Evolutionary conservation across 2,888 invertebrate genomes (phyloP), one percentile per base, ranked within the genome.

Genomic region (Brenthis hecate): DNA sequence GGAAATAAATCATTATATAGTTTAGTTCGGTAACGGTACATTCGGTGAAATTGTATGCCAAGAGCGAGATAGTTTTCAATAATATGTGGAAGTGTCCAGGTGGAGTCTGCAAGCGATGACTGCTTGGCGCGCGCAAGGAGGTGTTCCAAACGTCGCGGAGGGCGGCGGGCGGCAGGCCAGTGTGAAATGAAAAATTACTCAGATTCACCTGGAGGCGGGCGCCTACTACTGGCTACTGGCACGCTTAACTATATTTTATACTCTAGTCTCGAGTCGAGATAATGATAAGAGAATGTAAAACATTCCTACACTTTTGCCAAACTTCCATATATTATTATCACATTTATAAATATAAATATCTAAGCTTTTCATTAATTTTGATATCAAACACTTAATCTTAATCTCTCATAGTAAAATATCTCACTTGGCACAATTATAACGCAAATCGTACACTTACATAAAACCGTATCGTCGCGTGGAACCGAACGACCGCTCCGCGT

Each of bases 321-420:
- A 91, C 90, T 91, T 91, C 89, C 90, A 91, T 90, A 91, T 90
- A 91, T 91, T 90, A 88, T 87, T 85, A 91, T 91, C 89, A 91
- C 89, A 90, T 85, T 88, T 85, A 90, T 86, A 89, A 87, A 89
- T 88, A 90, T 89, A 90, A 90, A 90, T 85, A 89, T 86, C 86
- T 89, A 88, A 89, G 85, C 83, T 85, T 88, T 85, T 85, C 81
- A 84, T 87, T 85, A 91, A 92, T 90, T 92, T 91, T 91, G 91
- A 91, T 89, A 91, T 89, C 83, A 85, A 88, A 86, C 91, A 92
- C 90, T 92, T 92, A 91, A 91, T 86, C 91, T 92, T 92, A 91
- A 89, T 85, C 83, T 88, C 86, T 87, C 89, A 86, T 87, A 87
- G 78, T 87, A 85, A 89, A 89, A 89, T 87, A 92, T 89, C 89